Conservation (phyloP, 2,888 invertebrate species). For the Diplazon laetatorius region DNA sequence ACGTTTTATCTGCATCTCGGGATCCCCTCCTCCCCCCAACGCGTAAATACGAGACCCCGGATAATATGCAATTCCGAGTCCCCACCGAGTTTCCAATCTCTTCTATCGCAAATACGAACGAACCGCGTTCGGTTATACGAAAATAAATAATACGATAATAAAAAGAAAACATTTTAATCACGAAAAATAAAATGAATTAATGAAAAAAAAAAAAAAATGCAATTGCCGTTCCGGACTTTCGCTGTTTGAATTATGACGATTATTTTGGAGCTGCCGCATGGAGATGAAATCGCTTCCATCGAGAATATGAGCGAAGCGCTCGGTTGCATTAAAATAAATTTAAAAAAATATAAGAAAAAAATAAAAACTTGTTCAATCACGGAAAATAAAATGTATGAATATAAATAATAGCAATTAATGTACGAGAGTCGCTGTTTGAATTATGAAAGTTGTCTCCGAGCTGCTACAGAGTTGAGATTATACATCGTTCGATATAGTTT, state of each 20-base stretch:
- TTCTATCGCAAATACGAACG: slow-evolving; percentile 25
- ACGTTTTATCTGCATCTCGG: slow-evolving; percentile 19
- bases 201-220: slow-evolving; percentile 5
- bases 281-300: too few relatives aligned
- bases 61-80: slow-evolving; percentile 23
- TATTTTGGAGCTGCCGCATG: too few relatives aligned
- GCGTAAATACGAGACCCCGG: slow-evolving; percentile 31
- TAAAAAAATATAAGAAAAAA: slow-evolving; percentile 2
- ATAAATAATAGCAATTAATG: background rate
- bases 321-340: too few relatives aligned
- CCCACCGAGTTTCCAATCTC: slow-evolving; percentile 23
- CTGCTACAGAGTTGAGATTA: too few relatives aligned
- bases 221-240: slow-evolving; percentile 2
- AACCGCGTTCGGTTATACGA: background rate
- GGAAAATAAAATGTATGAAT: background rate
- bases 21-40: too few relatives aligned
- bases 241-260: too few relatives aligned
- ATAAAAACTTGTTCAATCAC: slow-evolving; percentile 5
- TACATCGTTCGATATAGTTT: too few relatives aligned
- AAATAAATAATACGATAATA: too few relatives aligned
- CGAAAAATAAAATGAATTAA: too few relatives aligned
- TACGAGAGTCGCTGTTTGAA: background rate
- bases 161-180: too few relatives aligned
- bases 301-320: too few relatives aligned
- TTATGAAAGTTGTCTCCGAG: too few relatives aligned